Conservation (phyloP, 2,113 vertebrate species). For the Meriones unguiculatus region DNA sequence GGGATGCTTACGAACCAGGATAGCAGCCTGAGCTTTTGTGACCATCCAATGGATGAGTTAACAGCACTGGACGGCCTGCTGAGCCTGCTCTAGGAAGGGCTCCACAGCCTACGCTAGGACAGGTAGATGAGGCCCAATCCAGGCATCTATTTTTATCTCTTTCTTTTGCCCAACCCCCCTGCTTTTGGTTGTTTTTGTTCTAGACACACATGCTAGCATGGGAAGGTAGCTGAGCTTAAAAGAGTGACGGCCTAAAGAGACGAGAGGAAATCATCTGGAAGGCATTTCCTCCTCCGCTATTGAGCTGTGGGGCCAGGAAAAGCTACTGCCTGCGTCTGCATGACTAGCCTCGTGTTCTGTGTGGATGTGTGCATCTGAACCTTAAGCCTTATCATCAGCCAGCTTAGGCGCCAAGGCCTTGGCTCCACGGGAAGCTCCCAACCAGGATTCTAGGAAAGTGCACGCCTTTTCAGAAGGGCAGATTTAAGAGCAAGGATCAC, state of each 20-base stretch:
- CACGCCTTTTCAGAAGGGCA: neutral
- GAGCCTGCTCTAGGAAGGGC: neutral
- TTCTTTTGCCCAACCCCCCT: no score
- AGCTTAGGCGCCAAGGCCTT: neutral
- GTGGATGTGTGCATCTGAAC: neutral
- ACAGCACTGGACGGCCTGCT: neutral
- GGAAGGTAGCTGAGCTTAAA: neutral
- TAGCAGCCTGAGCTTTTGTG: neutral
- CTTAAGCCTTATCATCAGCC: neutral
- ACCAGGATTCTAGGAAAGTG: neutral
- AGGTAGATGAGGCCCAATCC: neutral
- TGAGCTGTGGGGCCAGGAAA: neutral
- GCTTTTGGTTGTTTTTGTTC: neutral
- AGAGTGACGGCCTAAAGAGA: neutral
- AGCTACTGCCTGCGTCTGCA: neutral
- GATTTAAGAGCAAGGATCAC: neutral
- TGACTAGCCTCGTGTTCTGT: neutral
- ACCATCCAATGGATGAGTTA: neutral
- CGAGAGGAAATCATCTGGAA: neutral
- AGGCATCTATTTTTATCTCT: neutral
- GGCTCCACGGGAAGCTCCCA: neutral
- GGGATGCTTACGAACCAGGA: neutral
- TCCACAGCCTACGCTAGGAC: neutral
- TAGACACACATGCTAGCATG: neutral
- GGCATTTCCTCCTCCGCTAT: neutral